These are phyloP conservation scores for Leptura quadrifasciata DNA, from an alignment of 2,888 invertebrate genomes.

Conservation along the genomic window DNA sequence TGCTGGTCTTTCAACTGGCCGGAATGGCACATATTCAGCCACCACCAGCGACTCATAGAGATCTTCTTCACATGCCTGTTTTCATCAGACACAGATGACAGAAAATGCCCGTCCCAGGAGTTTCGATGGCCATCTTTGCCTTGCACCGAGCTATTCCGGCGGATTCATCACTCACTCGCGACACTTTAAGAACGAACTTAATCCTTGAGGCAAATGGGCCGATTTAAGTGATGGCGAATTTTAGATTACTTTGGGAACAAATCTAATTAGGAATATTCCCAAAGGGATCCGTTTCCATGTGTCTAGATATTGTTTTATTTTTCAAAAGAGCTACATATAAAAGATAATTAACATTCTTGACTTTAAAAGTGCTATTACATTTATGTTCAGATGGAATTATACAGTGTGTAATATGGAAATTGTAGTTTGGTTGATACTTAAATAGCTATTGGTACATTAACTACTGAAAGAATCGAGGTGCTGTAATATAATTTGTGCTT, in stretches of 20 bases:
- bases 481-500: too few relatives aligned
- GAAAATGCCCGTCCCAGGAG: constrained; percentile 29
- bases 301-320: background rate
- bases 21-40: constrained; percentile 79
- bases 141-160: constrained; percentile 12
- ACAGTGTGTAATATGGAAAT: background rate
- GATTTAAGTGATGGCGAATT: constrained; percentile 34
- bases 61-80: constrained; percentile 45
- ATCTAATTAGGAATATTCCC: constrained; percentile 22
- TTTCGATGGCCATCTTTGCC: constrained; percentile 15
- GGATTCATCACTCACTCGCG: constrained; percentile 44
- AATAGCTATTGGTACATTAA: too few relatives aligned
- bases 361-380: background rate
- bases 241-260: constrained; percentile 31
- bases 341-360: background rate
- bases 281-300: constrained; percentile 2
- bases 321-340: background rate
- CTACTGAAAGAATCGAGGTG: too few relatives aligned
- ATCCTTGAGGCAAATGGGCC: constrained; percentile 33
- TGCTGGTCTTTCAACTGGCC: constrained; percentile 70
- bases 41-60: constrained; percentile 80
- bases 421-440: background rate
- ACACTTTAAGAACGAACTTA: constrained; percentile 34
- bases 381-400: background rate
- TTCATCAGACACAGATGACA: constrained; percentile 35